Percentiles rank a stretch among this genome's conserved stretches.
phyloP scores from a whole-genome alignment of 2,797 vertebrate genomes.

The Oreochromis grahami region DNA sequence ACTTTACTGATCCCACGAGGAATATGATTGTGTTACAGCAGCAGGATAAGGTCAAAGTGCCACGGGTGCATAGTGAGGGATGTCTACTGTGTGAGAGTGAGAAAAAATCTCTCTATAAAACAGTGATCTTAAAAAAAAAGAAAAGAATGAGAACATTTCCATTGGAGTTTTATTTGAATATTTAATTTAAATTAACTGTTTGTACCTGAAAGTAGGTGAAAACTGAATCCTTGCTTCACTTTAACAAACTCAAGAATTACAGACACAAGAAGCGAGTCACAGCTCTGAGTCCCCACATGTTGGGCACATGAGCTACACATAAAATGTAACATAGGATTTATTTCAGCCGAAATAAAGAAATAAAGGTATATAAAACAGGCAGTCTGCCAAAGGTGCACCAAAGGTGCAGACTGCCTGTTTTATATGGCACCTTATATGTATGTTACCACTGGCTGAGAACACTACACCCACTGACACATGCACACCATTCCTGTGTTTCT shows the following conservation, averaged over 20 bases:
- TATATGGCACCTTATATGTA: background rate
- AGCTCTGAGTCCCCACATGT: background rate
- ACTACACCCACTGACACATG: background rate
- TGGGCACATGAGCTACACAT: too few relatives aligned
- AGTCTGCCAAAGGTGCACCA: background rate
- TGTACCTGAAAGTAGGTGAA: background rate
- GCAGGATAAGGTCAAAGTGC: background rate
- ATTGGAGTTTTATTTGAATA: background rate
- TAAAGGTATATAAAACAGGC: background rate
- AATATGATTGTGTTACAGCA: background rate
- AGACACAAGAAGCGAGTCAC: background rate
- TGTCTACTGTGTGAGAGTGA: background rate
- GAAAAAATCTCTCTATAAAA: background rate
- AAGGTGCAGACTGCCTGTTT: background rate
- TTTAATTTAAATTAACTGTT: background rate
- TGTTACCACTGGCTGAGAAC: background rate
- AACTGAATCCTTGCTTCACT: background rate
- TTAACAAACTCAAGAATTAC: background rate
- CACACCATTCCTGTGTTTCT: background rate
- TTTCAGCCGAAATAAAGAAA: background rate
- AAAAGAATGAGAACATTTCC: background rate
- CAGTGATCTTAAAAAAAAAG: fast-evolving
- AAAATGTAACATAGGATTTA: background rate
- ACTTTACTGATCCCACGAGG: background rate
- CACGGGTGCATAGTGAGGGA: background rate